A percentile compares a stretch with the other conserved stretches of the same genome.
These are phyloP conservation scores for Caenorhabditis drosophilae DNA, from an alignment of 2,888 invertebrate species.

Conservation along the genomic window DNA sequence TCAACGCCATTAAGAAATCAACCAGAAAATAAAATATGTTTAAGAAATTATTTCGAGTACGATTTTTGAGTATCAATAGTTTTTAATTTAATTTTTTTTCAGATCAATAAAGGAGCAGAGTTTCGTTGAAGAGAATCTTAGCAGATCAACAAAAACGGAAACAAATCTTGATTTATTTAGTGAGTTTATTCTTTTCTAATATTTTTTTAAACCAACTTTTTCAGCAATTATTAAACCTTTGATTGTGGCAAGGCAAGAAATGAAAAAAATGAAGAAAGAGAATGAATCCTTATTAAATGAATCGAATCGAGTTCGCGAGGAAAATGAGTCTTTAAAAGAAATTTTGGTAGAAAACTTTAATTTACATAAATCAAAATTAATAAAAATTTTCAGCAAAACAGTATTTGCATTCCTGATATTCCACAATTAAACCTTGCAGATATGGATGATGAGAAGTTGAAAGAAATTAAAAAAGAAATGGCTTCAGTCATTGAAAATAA, in stretches of 20 bases:
- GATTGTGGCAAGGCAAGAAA: slow-evolving; percentile 12
- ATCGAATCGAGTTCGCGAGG: slow-evolving; percentile 6
- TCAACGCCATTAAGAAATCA: slow-evolving; percentile 17
- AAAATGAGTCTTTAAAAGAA: slow-evolving; percentile 16
- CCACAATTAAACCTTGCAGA: background rate
- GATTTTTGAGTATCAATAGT: slow-evolving; percentile 9
- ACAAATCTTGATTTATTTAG: background rate
- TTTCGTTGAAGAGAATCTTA: no score
- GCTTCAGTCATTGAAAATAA: slow-evolving; percentile 7
- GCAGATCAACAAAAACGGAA: background rate
- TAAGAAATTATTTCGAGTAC: slow-evolving; percentile 2
- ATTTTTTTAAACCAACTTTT: slow-evolving; percentile 9
- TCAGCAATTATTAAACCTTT: slow-evolving; percentile 13
- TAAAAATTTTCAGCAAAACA: slow-evolving; percentile 1
- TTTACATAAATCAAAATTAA: no score
- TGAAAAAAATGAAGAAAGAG: slow-evolving; percentile 4
- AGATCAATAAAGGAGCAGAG: background rate
- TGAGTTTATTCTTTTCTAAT: no score
- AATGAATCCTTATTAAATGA: slow-evolving; percentile 7
- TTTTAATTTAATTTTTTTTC: background rate
- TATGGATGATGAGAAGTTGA: slow-evolving; percentile 4
- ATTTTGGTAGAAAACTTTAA: slow-evolving; percentile 4
- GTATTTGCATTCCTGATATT: background rate
- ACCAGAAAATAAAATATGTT: background rate
- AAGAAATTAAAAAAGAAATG: background rate